Evolutionary conservation across 2,797 vertebrate genomes (phyloP), one percentile per base, ranked within the genome.

Genomic region (Enteromius unitaeniatus): DNA sequence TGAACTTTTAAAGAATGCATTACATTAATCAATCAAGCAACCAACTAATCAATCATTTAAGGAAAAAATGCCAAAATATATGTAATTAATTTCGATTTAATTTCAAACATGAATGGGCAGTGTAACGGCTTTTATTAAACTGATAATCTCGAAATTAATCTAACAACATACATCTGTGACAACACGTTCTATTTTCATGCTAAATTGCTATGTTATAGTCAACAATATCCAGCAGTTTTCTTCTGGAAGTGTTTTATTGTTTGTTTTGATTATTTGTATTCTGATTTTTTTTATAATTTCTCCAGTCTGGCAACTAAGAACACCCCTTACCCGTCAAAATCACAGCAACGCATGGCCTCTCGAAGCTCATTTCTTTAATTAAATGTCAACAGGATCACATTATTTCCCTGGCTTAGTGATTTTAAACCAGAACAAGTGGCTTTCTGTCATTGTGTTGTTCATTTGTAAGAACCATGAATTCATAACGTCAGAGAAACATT

Each of bases 331-430:
- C 37, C 1, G 15, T 77, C 55, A 62, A 45, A 62, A 21, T 62
- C 75, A 28, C 15, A 3, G 75, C 37, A 45, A 42, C 9, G 23
- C 37, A 28, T 26, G 55, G 55, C 14, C 74, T 42, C 14, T 62
- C 15, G 23, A 45, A n/a, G n/a, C n/a, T 78, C 40, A 78, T 62
- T 28, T 42, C 55, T 78, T 78, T 62, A 62, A 62, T 77, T 77
- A 77, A 77, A 45, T 78, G 75, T 78, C 55, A 62, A 49, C 17
- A 67, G 58, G 45, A 78, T 78, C 26, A 67, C 11, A 78, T n/a
- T 65, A 31, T 49, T 65, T 64, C 49, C 67, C 60, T n/a, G 17
- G 10, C 28, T 78, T 78, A 34, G 42, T 51, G 60, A 64, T 65
- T 78, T 65, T 49, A 65, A 51, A 49, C 28, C 6, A n/a, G 42